phyloP scores from a whole-genome alignment of 2,888 invertebrate genomes.

The Philereme vetulata region DNA sequence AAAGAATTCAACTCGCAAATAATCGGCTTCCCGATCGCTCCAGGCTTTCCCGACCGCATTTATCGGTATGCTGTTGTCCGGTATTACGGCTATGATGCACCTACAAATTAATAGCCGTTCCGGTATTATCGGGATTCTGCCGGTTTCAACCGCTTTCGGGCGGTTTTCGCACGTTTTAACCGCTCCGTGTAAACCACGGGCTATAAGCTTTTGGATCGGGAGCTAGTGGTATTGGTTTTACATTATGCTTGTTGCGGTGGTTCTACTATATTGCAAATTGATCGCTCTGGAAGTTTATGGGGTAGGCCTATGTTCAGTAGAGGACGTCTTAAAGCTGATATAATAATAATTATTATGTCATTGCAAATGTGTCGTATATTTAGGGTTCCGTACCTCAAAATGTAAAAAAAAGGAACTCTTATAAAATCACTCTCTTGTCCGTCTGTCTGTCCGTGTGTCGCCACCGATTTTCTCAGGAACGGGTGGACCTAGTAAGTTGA shows the following conservation, averaged over 20 bases:
- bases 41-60: slow-evolving; percentile 8
- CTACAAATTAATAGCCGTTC: slow-evolving; percentile 47
- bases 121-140: slow-evolving; percentile 45
- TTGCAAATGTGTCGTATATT: no score
- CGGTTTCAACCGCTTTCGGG: slow-evolving; percentile 28
- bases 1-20: background rate
- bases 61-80: slow-evolving; percentile 27
- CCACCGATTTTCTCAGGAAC: no score
- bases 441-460: no score
- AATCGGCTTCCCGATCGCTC: background rate
- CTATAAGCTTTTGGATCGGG: slow-evolving; percentile 13
- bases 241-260: background rate
- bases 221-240: slow-evolving; percentile 4
- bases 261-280: no score
- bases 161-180: slow-evolving; percentile 34
- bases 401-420: no score
- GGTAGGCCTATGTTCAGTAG: no score
- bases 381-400: no score
- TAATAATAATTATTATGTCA: no score
- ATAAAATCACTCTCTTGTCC: no score
- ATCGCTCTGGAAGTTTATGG: no score
- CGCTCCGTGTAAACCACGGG: slow-evolving; percentile 21
- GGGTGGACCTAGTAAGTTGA: no score
- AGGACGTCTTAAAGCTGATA: no score
- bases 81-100: slow-evolving; percentile 41